phyloP scores from a whole-genome alignment of 2,113 vertebrate species.

The Callionymus lyra region DNA sequence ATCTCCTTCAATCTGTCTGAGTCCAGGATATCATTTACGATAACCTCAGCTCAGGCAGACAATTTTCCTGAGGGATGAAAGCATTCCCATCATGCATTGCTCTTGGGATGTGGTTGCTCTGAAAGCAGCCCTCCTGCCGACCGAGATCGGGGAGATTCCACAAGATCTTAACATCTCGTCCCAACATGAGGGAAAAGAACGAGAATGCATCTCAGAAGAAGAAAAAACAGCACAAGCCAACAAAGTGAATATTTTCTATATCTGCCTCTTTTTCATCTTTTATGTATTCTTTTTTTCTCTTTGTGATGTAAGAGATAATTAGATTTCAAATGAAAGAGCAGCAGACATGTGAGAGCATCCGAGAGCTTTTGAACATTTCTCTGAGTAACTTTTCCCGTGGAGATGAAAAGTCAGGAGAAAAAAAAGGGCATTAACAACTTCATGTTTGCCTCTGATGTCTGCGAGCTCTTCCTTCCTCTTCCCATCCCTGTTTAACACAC shows the following conservation, averaged over 20 bases:
- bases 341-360: slow-evolving; percentile 22
- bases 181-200: slow-evolving; percentile 28
- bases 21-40: slow-evolving; percentile 8
- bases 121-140: slow-evolving; percentile 35
- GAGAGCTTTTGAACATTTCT: slow-evolving; percentile 28
- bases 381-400: slow-evolving; percentile 17
- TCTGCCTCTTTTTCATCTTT: slow-evolving; percentile 16
- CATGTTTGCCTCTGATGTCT: slow-evolving; percentile 12
- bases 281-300: neutral
- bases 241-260: slow-evolving; percentile 29
- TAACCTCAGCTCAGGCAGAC: slow-evolving; percentile 15
- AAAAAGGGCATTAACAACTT: slow-evolving; percentile 11
- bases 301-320: slow-evolving; percentile 33
- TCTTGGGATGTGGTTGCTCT: slow-evolving; percentile 33
- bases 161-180: slow-evolving; percentile 32
- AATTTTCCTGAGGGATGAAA: slow-evolving; percentile 40
- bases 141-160: slow-evolving; percentile 45
- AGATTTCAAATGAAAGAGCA: slow-evolving; percentile 33
- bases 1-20: slow-evolving; percentile 3
- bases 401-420: slow-evolving; percentile 22
- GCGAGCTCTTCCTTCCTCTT: slow-evolving; percentile 26
- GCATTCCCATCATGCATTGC: slow-evolving; percentile 32
- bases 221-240: too few relatives aligned
- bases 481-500: slow-evolving; percentile 28
- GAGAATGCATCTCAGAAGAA: slow-evolving; percentile 44